Conservation (phyloP, 2,888 invertebrate species). For the Dolichopus griseipennis region DNA sequence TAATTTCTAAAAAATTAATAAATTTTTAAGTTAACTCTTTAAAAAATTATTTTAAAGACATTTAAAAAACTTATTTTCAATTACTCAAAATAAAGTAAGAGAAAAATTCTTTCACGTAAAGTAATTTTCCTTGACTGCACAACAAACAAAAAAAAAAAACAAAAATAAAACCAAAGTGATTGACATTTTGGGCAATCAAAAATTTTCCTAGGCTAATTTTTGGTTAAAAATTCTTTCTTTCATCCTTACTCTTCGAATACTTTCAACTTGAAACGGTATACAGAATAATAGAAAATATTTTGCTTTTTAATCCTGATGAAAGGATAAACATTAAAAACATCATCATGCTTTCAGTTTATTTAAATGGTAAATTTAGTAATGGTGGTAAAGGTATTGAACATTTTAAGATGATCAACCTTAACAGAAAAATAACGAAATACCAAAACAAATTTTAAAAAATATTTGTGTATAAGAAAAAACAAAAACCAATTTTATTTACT, state of each 20-base stretch:
- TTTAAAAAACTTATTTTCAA: neutral
- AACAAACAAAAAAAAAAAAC: neutral
- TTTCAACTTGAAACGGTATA: too few relatives aligned
- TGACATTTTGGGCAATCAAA: constrained; percentile 1
- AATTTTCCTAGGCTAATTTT: neutral
- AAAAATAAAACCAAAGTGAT: neutral
- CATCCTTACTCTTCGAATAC: too few relatives aligned
- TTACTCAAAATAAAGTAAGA: too few relatives aligned
- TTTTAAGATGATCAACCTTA: neutral
- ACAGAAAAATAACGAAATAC: neutral
- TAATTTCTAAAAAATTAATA: too few relatives aligned
- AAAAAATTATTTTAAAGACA: neutral
- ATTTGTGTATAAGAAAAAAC: neutral
- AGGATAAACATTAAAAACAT: neutral
- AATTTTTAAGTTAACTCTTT: constrained; percentile 29
- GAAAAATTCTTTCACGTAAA: too few relatives aligned
- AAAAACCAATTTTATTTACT: neutral
- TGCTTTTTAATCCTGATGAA: neutral
- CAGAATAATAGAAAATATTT: too few relatives aligned
- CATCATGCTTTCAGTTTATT: neutral
- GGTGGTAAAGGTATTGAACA: too few relatives aligned
- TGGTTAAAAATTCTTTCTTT: neutral
- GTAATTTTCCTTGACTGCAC: neutral
- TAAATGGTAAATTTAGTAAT: neutral
- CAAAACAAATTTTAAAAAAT: neutral